Base-by-base conservation (phyloP, 1,140 invertebrate genomes). In the Stratiolaelaps scimitus region DNA sequence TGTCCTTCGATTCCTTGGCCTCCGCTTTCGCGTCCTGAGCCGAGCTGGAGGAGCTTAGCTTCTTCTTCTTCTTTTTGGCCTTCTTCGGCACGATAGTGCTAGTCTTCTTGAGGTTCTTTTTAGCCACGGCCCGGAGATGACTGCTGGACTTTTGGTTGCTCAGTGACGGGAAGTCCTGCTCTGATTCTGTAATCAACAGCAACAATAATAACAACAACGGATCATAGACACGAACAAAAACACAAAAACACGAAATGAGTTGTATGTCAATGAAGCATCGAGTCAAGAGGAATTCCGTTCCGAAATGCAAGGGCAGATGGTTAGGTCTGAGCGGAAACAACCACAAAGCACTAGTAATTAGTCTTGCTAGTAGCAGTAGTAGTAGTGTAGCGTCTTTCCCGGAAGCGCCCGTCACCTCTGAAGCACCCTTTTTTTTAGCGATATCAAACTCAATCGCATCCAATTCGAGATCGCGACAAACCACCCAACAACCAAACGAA, bases 51-150 rank as follows among this genome's bases (percentile, higher is more conserved):
- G 34, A 40, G 10, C 34, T 40, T 10, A 40, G 34, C 53, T 60
- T 60, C 53, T 60, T 60, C 23, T 60, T 60, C 53, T 23, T 60
- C 53, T 26, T 60, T n/a, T 34, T 34, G 20, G 53, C 53, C 34
- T 60, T 60, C 23, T 60, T 60, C 15, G 53, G 53, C 15, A 34
- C 53, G 2, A 60, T n/a, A 10, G 4, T 10, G 17, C 23, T 34
- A 1, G 53, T 4, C 34, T 60, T 60, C 53, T 60, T 60, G 4
- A 29, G 26, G 53, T 17, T 60, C 53, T 60, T 60, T 23, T 60
- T 60, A 34, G 53, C 34, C 5, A 40, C 34, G 53, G 34, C 34
- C 53, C 34, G 17, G 1, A 60, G 23, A 23, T 60, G 23, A 23
- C 23, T 26, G 53, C 10, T 60, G 53, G 26, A 29, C 23, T 60